Percentiles rank a stretch among this genome's conserved stretches.
Conservation (phyloP, 2,113 vertebrate species). For the Ivindomyrus marchei region DNA sequence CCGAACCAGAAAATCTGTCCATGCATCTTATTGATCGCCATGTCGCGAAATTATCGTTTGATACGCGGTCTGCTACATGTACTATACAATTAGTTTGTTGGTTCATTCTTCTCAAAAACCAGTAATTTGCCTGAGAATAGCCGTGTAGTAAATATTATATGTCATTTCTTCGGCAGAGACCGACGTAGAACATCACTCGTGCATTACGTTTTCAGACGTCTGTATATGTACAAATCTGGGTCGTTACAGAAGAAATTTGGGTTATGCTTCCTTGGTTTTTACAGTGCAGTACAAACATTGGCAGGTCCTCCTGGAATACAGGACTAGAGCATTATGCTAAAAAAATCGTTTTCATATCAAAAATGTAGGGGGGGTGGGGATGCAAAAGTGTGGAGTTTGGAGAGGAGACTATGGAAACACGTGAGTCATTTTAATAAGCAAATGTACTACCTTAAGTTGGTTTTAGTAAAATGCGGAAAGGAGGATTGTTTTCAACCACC, state of each 20-base stretch:
- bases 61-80: not conserved
- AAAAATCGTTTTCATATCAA: not conserved
- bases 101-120: not conserved
- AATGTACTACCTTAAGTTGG: not conserved
- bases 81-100: not conserved
- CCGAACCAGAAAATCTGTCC: constrained; percentile 23
- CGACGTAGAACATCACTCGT: not conserved
- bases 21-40: not conserved
- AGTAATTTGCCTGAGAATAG: not conserved
- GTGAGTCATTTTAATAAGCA: not conserved
- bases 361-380: not conserved
- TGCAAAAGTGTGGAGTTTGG: not conserved
- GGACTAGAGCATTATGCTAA: not conserved
- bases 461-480: not conserved
- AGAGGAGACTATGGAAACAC: not conserved
- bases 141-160: not conserved
- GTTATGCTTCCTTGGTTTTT: not conserved
- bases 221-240: not conserved
- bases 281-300: not conserved
- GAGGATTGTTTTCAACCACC: not conserved
- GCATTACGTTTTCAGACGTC: not conserved
- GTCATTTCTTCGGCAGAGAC: not conserved
- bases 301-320: not conserved
- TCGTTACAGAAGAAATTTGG: not conserved
- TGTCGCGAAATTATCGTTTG: not conserved